A percentile compares a stretch with the other conserved stretches of the same genome.
phyloP scores from a whole-genome alignment of 2,113 vertebrate species.

The Stigmatopora argus region DNA sequence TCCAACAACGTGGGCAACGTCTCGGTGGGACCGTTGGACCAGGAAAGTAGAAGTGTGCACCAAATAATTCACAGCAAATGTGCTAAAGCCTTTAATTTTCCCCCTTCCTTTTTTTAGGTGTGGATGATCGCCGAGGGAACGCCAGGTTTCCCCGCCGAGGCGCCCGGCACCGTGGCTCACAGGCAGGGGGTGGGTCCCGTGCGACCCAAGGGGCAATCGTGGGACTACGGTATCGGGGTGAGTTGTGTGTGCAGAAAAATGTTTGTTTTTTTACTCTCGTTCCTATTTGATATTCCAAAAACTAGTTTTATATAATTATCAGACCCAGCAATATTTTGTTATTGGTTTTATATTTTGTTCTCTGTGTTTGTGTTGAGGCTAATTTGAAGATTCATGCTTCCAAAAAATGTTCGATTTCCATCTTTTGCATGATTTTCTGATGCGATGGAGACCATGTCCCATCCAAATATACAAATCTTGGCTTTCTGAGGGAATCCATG shows the following conservation, averaged over 20 bases:
- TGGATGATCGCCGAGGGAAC: constrained; percentile 91
- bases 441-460: too few relatives aligned
- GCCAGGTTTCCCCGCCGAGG: constrained; percentile 81
- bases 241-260: constrained; percentile 42
- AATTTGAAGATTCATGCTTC: too few relatives aligned
- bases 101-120: constrained; percentile 79
- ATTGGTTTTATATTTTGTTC: too few relatives aligned
- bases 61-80: too few relatives aligned
- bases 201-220: constrained; percentile 84
- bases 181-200: constrained; percentile 80
- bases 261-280: not conserved
- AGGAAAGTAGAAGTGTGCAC: constrained; percentile 69
- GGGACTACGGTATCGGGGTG: constrained; percentile 96
- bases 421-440: too few relatives aligned
- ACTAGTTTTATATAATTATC: too few relatives aligned
- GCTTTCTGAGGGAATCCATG: too few relatives aligned
- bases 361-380: too few relatives aligned
- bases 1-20: constrained; percentile 89
- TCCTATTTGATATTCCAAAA: too few relatives aligned
- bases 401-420: too few relatives aligned
- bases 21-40: constrained; percentile 89
- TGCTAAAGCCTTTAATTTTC: not conserved
- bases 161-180: constrained; percentile 82
- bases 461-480: too few relatives aligned
- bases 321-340: too few relatives aligned